phyloP scores from a whole-genome alignment of 92 coral and sea anemone genomes.

The Nematostella vectensis region DNA sequence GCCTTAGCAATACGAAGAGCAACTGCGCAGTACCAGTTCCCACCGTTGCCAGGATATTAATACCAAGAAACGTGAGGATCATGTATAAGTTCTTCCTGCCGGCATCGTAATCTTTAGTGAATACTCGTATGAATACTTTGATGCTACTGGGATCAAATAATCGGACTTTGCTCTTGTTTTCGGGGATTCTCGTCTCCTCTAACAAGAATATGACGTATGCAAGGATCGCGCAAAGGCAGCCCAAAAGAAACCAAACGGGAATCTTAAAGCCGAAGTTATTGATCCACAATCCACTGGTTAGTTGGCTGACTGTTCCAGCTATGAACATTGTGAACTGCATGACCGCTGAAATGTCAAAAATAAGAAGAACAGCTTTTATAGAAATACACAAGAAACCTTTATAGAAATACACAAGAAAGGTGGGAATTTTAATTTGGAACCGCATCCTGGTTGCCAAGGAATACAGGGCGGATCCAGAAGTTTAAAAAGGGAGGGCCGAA shows the following conservation, averaged over 20 bases:
- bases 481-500: too few relatives aligned
- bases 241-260: conserved; percentile 68
- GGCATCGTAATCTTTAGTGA: conserved; percentile 25
- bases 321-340: conserved; percentile 54
- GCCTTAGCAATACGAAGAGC: conserved; percentile 61
- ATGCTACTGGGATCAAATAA: conserved; percentile 22
- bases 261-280: conserved; percentile 56
- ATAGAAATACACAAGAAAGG: too few relatives aligned
- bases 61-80: conserved; percentile 21
- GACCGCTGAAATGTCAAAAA: conserved; percentile 37
- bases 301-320: conserved; percentile 69
- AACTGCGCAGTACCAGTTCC: conserved; percentile 42
- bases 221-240: conserved; percentile 15
- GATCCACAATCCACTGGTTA: conserved; percentile 92
- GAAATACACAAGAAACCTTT: too few relatives aligned
- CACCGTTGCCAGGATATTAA: conserved; percentile 32
- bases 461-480: too few relatives aligned
- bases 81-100: conserved; percentile 36
- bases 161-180: conserved; percentile 6
- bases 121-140: conserved; percentile 3
- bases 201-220: conserved; percentile 48
- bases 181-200: conserved; percentile 36
- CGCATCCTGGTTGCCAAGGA: too few relatives aligned
- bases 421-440: too few relatives aligned
- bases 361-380: background rate